Percentiles rank a stretch among this genome's conserved stretches.
These are phyloP conservation scores for Rotaria magnacalcarata DNA, from an alignment of 2,888 invertebrate genomes.

Conservation along the genomic window DNA sequence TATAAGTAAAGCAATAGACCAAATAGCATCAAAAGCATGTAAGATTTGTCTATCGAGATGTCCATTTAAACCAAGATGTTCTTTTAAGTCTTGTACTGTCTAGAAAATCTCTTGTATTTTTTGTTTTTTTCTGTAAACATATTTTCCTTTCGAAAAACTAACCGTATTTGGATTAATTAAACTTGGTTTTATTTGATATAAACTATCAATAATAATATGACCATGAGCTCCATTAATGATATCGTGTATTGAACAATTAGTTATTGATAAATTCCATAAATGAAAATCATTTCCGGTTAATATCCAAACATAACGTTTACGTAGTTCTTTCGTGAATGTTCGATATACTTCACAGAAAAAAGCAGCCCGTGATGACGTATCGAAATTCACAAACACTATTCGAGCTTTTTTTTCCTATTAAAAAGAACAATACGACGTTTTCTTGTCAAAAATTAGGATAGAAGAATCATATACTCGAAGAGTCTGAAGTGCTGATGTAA, in stretches of 20 bases:
- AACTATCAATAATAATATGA: constrained; percentile 24
- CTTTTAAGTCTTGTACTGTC: background rate
- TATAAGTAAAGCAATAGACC: background rate
- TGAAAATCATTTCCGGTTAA: constrained; percentile 11
- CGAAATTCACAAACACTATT: constrained; percentile 6
- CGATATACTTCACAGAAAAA: constrained; percentile 35
- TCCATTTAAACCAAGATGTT: background rate
- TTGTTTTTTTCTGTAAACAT: background rate
- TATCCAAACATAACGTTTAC: constrained; percentile 35
- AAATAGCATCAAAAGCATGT: background rate
- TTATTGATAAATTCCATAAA: constrained; percentile 19
- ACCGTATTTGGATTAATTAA: background rate
- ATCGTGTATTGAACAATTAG: background rate
- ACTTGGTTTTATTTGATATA: background rate
- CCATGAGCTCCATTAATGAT: background rate
- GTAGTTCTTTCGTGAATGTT: background rate
- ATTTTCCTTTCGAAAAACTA: background rate
- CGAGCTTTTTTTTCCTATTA: constrained; percentile 21
- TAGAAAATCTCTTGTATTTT: background rate
- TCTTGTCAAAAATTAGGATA: too few relatives aligned
- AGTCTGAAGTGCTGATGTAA: background rate
- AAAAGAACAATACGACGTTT: background rate
- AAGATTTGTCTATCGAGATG: background rate
- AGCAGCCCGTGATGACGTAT: background rate
- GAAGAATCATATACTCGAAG: background rate